These are phyloP conservation scores for Poecilia latipinna DNA, from an alignment of 2,113 vertebrate genomes.

Conservation along the genomic window DNA sequence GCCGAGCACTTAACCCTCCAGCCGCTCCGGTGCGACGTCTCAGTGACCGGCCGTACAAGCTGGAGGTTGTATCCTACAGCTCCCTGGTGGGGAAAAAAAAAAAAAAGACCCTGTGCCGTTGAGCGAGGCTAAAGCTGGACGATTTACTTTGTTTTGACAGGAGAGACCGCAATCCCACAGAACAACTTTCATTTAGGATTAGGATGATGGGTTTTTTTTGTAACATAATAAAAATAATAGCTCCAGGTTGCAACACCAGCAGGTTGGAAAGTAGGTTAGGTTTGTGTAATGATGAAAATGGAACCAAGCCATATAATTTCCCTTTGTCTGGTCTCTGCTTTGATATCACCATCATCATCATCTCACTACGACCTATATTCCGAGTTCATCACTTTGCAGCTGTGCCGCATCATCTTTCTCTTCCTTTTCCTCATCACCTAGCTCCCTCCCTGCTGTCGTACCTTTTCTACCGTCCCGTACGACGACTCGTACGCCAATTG, in stretches of 20 bases:
- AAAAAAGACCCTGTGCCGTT: constrained; percentile 15
- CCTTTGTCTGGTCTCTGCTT: constrained; percentile 57
- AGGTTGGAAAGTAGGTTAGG: constrained; percentile 45
- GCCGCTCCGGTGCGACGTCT: constrained; percentile 36
- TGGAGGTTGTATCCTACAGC: constrained; percentile 29
- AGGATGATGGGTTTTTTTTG: constrained; percentile 10
- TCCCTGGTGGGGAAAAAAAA: constrained; percentile 12
- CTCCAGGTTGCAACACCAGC: background rate
- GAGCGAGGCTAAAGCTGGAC: constrained; percentile 1
- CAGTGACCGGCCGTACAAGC: constrained; percentile 42
- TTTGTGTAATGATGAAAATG: constrained; percentile 46
- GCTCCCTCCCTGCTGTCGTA: background rate
- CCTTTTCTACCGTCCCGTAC: constrained; percentile 27
- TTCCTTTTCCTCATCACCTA: background rate
- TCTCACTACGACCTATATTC: constrained; percentile 62
- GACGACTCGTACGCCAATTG: constrained; percentile 65
- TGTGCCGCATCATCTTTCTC: constrained; percentile 53
- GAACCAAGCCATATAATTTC: constrained; percentile 53
- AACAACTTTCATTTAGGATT: constrained; percentile 37
- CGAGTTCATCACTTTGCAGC: constrained; percentile 55
- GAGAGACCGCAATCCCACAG: constrained; percentile 2
- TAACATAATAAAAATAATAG: constrained; percentile 23
- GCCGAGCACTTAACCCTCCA: constrained; percentile 24
- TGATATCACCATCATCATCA: constrained; percentile 65
- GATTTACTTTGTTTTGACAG: background rate